These are phyloP conservation scores for Epirrita christyi DNA, from an alignment of 2,888 invertebrate genomes.

Conservation along the genomic window DNA sequence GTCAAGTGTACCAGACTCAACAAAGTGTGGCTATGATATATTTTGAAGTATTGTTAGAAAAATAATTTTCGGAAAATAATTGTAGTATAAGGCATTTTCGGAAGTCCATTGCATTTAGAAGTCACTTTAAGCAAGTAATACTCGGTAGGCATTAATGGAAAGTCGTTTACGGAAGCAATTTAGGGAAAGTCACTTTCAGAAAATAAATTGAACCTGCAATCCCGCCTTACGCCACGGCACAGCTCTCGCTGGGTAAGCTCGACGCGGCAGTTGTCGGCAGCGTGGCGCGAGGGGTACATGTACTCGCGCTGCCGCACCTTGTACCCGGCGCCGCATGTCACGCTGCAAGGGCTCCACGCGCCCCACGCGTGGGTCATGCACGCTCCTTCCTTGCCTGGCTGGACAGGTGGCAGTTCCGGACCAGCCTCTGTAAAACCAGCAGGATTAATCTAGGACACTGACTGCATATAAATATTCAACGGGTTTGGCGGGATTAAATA, in stretches of 20 bases:
- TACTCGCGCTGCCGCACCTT: conserved; percentile 85
- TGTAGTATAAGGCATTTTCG: too few species aligned
- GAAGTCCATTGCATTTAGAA: too few species aligned
- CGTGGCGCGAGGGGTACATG: conserved; percentile 80
- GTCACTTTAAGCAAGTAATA: too few species aligned
- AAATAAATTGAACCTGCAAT: conserved; percentile 66
- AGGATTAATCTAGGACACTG: too few species aligned
- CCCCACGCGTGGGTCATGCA: conserved; percentile 91
- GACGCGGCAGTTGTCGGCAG: conserved; percentile 85
- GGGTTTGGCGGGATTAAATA: too few species aligned
- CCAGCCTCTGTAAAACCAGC: conserved; percentile 27
- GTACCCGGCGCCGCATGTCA: conserved; percentile 91
- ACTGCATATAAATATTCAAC: too few species aligned
- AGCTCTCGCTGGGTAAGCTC: conserved; percentile 82
- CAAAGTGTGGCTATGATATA: too few species aligned
- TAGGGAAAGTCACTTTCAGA: not conserved
- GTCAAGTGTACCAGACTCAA: too few species aligned
- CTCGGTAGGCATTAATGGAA: too few species aligned
- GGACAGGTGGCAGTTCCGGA: conserved; percentile 37
- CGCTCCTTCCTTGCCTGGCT: conserved; percentile 71
- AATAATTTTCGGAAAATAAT: too few species aligned
- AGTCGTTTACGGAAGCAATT: too few species aligned
- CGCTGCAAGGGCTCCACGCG: conserved; percentile 92
- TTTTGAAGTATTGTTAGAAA: too few species aligned
- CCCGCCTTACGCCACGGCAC: conserved; percentile 78